These are phyloP conservation scores for Orgyia antiqua DNA, from an alignment of 2,888 invertebrate species.

Conservation along the genomic window DNA sequence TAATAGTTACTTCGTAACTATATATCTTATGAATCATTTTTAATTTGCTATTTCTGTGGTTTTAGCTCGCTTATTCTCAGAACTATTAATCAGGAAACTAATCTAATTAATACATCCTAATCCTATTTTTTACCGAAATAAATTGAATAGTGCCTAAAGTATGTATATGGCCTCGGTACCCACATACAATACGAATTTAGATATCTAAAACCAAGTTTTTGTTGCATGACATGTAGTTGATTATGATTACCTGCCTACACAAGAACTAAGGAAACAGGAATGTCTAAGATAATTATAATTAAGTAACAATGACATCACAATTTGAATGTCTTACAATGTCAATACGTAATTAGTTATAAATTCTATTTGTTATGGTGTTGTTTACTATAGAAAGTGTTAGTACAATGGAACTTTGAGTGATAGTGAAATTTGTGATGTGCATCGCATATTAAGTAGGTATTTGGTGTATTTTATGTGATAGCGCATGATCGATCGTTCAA, in stretches of 20 bases:
- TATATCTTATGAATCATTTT: too few relatives aligned
- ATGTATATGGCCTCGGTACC: constrained; percentile 4
- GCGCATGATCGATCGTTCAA: constrained; percentile 24
- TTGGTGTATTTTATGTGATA: constrained; percentile 32
- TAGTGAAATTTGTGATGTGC: constrained; percentile 63
- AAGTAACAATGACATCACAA: constrained; percentile 33
- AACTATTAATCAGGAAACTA: too few relatives aligned
- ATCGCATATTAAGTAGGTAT: constrained; percentile 50
- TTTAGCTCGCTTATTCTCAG: too few relatives aligned
- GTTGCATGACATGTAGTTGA: constrained; percentile 17
- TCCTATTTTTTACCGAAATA: too few relatives aligned
- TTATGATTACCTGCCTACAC: constrained; percentile 22
- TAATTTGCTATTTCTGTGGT: too few relatives aligned
- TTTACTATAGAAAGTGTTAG: constrained; percentile 66
- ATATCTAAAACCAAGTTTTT: constrained; percentile 10
- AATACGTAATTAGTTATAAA: constrained; percentile 37
- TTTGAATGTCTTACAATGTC: constrained; percentile 23
- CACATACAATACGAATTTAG: constrained; percentile 6
- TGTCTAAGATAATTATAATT: constrained; percentile 19
- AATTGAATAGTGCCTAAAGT: too few relatives aligned
- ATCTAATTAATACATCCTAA: too few relatives aligned
- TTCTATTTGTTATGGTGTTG: constrained; percentile 39
- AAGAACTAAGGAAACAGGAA: constrained; percentile 12
- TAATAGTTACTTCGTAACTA: too few relatives aligned
- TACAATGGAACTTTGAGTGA: constrained; percentile 66